Conservation (phyloP, 2,888 invertebrate species). For the Steinernema scapterisci region DNA sequence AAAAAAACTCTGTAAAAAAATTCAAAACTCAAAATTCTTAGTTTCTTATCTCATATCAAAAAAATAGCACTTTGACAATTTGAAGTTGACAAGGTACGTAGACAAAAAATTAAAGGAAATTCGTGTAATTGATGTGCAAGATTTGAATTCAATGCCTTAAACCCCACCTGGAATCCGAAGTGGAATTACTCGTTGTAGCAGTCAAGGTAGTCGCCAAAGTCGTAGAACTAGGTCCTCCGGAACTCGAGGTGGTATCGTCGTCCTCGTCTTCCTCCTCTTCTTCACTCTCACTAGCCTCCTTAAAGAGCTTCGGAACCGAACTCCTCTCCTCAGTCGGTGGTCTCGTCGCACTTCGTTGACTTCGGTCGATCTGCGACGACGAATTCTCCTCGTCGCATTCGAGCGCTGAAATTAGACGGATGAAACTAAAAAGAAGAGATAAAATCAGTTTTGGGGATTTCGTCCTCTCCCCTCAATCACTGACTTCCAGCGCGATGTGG, state of each 20-base stretch:
- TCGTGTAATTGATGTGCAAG: no score
- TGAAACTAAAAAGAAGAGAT: background rate
- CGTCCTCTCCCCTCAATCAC: no score
- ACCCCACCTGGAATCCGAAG: conserved; percentile 1
- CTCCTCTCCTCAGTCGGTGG: conserved; percentile 6
- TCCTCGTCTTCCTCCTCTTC: conserved; percentile 13
- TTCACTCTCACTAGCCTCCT: background rate
- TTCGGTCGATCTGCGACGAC: conserved; percentile 6
- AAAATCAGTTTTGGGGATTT: conserved; percentile 4
- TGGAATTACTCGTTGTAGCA: background rate
- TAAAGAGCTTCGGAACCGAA: background rate
- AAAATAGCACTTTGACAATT: no score
- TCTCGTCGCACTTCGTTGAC: conserved; percentile 12
- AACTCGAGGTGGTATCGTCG: background rate
- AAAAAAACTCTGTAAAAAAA: no score
- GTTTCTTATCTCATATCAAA: no score
- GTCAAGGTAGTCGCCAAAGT: conserved; percentile 5
- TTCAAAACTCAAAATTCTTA: no score
- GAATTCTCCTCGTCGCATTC: conserved; percentile 33
- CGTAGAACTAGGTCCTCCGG: conserved; percentile 10
- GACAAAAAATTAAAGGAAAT: no score
- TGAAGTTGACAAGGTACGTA: no score
- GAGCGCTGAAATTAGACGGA: conserved; percentile 1
- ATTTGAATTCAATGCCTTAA: no score
- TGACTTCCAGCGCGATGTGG: no score